Conservation (phyloP, 2,797 vertebrate genomes). For the Ispidina picta region DNA sequence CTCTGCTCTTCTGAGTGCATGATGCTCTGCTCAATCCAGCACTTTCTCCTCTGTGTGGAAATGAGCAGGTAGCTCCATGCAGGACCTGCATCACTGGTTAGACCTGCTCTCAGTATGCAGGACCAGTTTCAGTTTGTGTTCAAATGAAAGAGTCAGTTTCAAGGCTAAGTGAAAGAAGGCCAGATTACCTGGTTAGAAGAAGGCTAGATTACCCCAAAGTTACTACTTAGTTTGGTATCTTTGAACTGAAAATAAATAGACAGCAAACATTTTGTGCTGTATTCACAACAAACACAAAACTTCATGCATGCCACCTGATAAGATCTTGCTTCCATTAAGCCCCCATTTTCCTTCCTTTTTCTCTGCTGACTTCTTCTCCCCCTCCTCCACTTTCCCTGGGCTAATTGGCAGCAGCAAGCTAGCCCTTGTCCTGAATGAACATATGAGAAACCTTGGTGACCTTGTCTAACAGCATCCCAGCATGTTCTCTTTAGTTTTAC, state of each 20-base stretch:
- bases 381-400: not conserved
- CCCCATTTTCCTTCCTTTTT: not conserved
- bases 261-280: not conserved
- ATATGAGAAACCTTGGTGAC: not conserved
- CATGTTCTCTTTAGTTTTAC: constrained; percentile 63
- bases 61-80: not conserved
- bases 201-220: not conserved
- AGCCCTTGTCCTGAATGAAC: not conserved
- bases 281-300: not conserved
- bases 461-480: not conserved
- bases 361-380: not conserved
- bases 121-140: not conserved
- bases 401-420: constrained; percentile 14
- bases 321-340: not conserved
- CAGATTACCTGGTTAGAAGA: not conserved
- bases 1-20: not conserved
- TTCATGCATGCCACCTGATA: not conserved
- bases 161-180: not conserved
- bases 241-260: not conserved
- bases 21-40: not conserved
- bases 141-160: not conserved
- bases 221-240: not conserved
- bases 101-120: not conserved
- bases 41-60: not conserved
- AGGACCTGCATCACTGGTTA: not conserved